Conservation (phyloP, 2,113 vertebrate genomes). For the Lophura nycthemera region DNA sequence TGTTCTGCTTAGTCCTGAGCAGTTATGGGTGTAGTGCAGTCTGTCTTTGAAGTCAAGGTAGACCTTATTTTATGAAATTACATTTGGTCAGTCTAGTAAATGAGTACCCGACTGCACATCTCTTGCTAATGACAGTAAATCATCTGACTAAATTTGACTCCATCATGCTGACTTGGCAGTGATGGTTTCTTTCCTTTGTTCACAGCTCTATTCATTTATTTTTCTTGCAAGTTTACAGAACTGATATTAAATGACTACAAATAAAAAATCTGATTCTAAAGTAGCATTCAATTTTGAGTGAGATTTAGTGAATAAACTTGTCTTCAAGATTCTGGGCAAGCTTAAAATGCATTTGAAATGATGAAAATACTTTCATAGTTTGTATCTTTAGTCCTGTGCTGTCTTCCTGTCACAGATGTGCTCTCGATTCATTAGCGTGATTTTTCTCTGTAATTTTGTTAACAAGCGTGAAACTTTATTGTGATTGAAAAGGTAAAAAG, state of each 20-base stretch:
- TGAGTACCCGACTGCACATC: background rate
- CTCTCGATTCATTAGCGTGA: background rate
- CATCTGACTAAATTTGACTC: background rate
- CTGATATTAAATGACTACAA: background rate
- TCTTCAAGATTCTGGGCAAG: background rate
- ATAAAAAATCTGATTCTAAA: background rate
- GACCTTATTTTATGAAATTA: background rate
- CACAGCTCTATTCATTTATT: background rate
- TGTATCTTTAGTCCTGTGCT: background rate
- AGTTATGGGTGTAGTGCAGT: background rate
- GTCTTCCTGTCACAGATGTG: background rate
- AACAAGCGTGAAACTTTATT: background rate
- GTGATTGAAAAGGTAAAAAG: background rate
- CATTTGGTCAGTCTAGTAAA: background rate
- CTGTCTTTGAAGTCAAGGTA: background rate
- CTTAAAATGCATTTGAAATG: background rate
- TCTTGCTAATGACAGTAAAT: background rate
- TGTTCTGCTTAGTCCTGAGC: background rate
- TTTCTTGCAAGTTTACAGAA: background rate
- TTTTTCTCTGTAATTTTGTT: slow-evolving; percentile 26
- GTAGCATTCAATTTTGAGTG: background rate
- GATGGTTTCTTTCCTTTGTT: background rate
- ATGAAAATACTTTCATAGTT: background rate
- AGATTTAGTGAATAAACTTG: background rate
- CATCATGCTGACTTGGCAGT: background rate